Conservation (phyloP, 53 echinoderm and acorn worm species). For the Arbacia lixula region DNA sequence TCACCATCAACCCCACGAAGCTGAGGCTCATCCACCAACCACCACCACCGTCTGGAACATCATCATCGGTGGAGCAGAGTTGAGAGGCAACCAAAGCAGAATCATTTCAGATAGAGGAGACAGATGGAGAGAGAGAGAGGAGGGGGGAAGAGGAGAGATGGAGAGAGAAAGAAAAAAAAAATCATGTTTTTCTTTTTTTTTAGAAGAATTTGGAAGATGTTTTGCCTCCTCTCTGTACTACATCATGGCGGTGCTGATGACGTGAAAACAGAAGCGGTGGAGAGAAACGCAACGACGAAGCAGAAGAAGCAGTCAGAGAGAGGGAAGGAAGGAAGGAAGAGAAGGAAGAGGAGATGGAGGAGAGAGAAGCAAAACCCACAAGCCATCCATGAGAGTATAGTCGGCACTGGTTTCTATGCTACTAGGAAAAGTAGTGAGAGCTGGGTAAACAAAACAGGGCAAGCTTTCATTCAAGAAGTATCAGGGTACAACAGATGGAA, state of each 20-base stretch:
- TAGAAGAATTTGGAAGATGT: too few relatives aligned
- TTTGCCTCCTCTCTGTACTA: constrained; percentile 14
- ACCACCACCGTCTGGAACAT: constrained; percentile 17
- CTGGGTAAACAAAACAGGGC: too few relatives aligned
- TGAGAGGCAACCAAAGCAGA: constrained; percentile 27
- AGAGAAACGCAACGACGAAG: not conserved
- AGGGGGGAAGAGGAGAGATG: too few relatives aligned
- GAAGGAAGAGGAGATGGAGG: constrained; percentile 12
- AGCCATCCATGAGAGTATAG: too few relatives aligned
- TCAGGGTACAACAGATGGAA: too few relatives aligned
- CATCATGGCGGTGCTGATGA: constrained; percentile 11
- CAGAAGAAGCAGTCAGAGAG: constrained; percentile 26
- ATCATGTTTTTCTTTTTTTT: too few relatives aligned
- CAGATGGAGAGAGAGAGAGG: too few relatives aligned
- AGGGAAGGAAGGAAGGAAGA: constrained; percentile 1
- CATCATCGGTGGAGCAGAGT: not conserved
- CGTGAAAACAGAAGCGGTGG: constrained; percentile 15
- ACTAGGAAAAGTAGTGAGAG: too few relatives aligned
- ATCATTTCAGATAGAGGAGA: too few relatives aligned
- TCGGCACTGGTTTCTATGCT: too few relatives aligned
- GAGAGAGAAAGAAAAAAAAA: too few relatives aligned
- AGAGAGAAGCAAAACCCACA: not conserved
- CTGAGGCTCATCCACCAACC: constrained; percentile 39
- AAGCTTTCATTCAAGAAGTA: too few relatives aligned
- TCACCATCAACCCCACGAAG: constrained; percentile 25